These are phyloP conservation scores for Phymatocera aterrima DNA, from an alignment of 2,888 invertebrate genomes.

Conservation along the genomic window DNA sequence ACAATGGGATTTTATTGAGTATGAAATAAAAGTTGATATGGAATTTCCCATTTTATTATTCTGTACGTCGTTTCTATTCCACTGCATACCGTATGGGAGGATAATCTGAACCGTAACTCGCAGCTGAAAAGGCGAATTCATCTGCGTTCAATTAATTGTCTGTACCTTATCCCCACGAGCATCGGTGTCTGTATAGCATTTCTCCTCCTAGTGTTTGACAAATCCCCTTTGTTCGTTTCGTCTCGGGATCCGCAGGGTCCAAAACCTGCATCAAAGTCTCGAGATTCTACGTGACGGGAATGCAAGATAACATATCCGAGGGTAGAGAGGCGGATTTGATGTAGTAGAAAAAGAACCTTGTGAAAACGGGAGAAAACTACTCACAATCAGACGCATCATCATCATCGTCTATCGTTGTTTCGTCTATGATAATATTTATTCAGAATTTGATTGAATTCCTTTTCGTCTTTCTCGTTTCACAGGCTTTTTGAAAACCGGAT, in stretches of 20 bases:
- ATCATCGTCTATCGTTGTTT: too few species aligned
- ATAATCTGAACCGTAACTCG: too few species aligned
- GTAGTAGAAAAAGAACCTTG: not conserved
- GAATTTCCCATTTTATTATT: not conserved
- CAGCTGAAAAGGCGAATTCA: constrained; percentile 3
- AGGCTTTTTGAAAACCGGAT: constrained; percentile 94
- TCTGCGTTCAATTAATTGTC: constrained; percentile 11
- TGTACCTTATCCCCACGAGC: not conserved
- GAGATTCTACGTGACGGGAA: constrained; percentile 11
- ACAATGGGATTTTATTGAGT: too few species aligned
- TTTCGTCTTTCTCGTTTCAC: constrained; percentile 71
- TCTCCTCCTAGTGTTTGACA: not conserved
- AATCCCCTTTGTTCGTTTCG: constrained; percentile 15
- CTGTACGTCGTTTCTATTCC: not conserved
- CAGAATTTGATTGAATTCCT: too few species aligned
- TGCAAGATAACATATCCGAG: not conserved
- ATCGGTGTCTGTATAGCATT: not conserved
- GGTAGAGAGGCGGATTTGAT: not conserved
- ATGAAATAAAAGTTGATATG: too few species aligned
- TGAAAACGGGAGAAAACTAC: not conserved
- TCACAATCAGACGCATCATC: too few species aligned
- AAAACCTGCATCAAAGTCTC: constrained; percentile 4
- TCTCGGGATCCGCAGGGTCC: not conserved
- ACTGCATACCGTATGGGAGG: too few species aligned
- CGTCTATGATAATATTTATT: not conserved